Percentiles rank a stretch among this genome's conserved stretches.
Evolutionary conservation across 1,140 invertebrate genomes (phyloP).

Genomic region (Diachasma alloeum): DNA sequence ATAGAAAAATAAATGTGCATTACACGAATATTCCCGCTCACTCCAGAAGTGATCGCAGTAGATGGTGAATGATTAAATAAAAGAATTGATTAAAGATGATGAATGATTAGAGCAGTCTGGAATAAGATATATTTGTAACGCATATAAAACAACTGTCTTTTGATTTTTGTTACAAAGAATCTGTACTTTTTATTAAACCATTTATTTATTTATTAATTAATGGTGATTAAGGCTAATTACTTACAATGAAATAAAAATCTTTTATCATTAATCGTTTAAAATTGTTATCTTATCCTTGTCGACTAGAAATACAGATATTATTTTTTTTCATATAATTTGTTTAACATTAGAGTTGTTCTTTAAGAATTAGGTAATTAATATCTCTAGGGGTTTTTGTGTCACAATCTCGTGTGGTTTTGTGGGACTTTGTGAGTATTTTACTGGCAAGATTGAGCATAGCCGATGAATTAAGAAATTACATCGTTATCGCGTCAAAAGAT

Average conservation of each 20-base stretch:
- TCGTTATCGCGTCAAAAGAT: not conserved
- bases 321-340: not conserved
- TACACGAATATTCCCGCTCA: not conserved
- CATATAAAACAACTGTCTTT: constrained; percentile 33
- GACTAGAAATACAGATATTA: not conserved
- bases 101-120: constrained; percentile 34
- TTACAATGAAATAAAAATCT: constrained; percentile 20
- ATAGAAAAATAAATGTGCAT: constrained; percentile 6
- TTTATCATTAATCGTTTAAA: not conserved
- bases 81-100: not conserved
- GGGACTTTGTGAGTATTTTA: constrained; percentile 27
- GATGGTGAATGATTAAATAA: constrained; percentile 35
- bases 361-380: not conserved
- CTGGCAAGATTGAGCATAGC: constrained; percentile 34
- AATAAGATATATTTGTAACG: constrained; percentile 53
- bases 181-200: constrained; percentile 4
- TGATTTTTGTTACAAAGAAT: not conserved
- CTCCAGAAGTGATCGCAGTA: not conserved
- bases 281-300: not conserved
- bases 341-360: not conserved
- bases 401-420: not conserved
- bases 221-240: constrained; percentile 9
- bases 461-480: not conserved
- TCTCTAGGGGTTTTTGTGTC: not conserved
- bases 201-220: constrained; percentile 6